Conservation (phyloP, 1,140 invertebrate species). For the Saccostrea glomerata region DNA sequence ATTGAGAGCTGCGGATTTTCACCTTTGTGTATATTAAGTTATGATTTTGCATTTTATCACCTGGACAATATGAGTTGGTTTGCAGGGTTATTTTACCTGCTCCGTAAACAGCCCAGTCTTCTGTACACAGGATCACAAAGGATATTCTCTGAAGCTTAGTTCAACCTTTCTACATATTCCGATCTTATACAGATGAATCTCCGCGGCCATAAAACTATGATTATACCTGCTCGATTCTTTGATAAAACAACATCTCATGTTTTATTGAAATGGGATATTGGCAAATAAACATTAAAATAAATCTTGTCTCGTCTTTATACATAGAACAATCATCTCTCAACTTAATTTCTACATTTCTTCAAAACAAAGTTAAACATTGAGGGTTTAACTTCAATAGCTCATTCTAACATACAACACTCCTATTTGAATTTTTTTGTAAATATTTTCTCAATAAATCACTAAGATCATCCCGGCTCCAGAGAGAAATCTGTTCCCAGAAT, state of each 20-base stretch:
- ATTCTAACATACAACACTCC: background rate
- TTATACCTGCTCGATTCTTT: background rate
- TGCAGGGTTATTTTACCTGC: background rate
- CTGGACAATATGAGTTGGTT: background rate
- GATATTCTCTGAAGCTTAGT: background rate
- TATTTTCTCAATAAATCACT: conserved; percentile 12
- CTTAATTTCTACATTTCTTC: background rate
- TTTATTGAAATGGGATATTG: conserved; percentile 11
- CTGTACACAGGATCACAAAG: background rate
- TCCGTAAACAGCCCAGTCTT: background rate
- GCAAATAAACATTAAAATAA: conserved; percentile 23
- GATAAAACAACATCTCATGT: conserved; percentile 14
- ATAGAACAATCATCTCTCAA: background rate
- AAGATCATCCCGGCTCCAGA: background rate
- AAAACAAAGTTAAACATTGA: background rate
- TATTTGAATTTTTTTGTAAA: background rate
- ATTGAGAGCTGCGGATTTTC: conserved; percentile 17
- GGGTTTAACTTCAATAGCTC: background rate
- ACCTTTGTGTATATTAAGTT: conserved; percentile 29
- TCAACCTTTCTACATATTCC: background rate
- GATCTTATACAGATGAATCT: background rate
- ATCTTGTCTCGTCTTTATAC: background rate
- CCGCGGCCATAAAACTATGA: background rate
- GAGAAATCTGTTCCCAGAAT: background rate
- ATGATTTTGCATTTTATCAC: conserved; percentile 38